Conservation (phyloP, 2,888 invertebrate genomes). For the Glyphotaelius pellucidus region DNA sequence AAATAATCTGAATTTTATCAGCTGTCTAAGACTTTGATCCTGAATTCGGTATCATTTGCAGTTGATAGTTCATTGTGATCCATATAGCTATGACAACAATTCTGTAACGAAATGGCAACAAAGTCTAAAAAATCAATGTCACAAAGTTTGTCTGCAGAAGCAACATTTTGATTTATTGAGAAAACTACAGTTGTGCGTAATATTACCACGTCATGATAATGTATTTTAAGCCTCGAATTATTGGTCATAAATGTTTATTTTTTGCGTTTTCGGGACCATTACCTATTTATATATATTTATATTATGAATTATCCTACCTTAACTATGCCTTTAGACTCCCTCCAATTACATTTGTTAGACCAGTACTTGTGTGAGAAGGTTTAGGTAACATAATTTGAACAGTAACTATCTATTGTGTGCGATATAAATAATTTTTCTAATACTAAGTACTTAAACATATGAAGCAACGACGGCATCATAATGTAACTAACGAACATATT, state of each 20-base stretch:
- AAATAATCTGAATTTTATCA: too few relatives aligned
- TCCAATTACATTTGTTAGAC: conserved; percentile 60
- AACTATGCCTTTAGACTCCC: conserved; percentile 65
- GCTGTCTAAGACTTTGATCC: too few relatives aligned
- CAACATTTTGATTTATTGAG: not conserved
- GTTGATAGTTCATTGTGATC: too few relatives aligned
- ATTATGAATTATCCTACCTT: conserved; percentile 59
- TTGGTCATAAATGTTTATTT: conserved; percentile 44
- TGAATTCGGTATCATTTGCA: too few relatives aligned
- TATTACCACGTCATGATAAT: not conserved
- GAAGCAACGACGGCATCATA: not conserved
- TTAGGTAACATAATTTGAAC: not conserved
- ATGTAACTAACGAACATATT: not conserved
- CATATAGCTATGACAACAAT: too few relatives aligned
- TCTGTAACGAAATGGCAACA: too few relatives aligned
- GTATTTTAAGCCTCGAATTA: conserved; percentile 54
- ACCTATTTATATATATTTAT: conserved; percentile 15
- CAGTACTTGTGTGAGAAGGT: conserved; percentile 40
- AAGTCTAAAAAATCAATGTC: too few relatives aligned
- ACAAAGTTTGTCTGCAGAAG: not conserved
- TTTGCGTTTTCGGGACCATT: conserved; percentile 64
- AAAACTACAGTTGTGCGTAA: too few relatives aligned
- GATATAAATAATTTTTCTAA: not conserved
- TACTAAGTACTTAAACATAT: not conserved
- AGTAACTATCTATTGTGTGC: not conserved